Percentiles rank a stretch among this genome's conserved stretches.
phyloP scores from a whole-genome alignment of 2,113 vertebrate species.

The Odontesthes bonariensis region DNA sequence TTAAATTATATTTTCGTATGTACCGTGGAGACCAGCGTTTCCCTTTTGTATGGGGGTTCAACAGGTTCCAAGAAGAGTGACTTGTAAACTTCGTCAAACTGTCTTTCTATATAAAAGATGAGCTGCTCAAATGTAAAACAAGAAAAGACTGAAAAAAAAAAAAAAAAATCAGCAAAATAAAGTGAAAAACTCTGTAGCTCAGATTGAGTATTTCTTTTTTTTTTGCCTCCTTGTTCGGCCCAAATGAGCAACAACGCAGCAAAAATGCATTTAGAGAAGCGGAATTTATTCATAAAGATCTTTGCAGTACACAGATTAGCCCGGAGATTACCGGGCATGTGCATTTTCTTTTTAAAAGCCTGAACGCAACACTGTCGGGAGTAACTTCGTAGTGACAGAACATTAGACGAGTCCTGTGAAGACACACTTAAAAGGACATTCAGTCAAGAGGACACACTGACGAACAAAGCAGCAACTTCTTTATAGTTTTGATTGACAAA shows the following conservation, averaged over 20 bases:
- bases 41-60: slow-evolving; percentile 91
- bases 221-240: neutral
- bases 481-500: slow-evolving; percentile 46
- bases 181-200: slow-evolving; percentile 58
- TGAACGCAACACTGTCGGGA: slow-evolving; percentile 56
- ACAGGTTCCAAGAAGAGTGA: slow-evolving; percentile 89
- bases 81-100: slow-evolving; percentile 86
- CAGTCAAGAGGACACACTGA: slow-evolving; percentile 42
- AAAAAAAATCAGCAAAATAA: slow-evolving; percentile 81
- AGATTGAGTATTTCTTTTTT: neutral
- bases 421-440: slow-evolving; percentile 39
- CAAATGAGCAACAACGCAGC: neutral
- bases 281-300: slow-evolving; percentile 78
- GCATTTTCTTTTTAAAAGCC: slow-evolving; percentile 55
- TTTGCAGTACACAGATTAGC: slow-evolving; percentile 60
- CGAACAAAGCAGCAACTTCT: slow-evolving; percentile 39
- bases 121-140: slow-evolving; percentile 95
- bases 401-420: slow-evolving; percentile 53
- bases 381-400: slow-evolving; percentile 46
- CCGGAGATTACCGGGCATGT: slow-evolving; percentile 63
- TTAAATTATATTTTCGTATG: slow-evolving; percentile 99
- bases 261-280: slow-evolving; percentile 61
- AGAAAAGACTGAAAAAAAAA: slow-evolving; percentile 85
- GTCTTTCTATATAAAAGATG: slow-evolving; percentile 89
- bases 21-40: slow-evolving; percentile 92